Base-by-base conservation (phyloP, 2,797 vertebrate genomes). In the Carapus acus region DNA sequence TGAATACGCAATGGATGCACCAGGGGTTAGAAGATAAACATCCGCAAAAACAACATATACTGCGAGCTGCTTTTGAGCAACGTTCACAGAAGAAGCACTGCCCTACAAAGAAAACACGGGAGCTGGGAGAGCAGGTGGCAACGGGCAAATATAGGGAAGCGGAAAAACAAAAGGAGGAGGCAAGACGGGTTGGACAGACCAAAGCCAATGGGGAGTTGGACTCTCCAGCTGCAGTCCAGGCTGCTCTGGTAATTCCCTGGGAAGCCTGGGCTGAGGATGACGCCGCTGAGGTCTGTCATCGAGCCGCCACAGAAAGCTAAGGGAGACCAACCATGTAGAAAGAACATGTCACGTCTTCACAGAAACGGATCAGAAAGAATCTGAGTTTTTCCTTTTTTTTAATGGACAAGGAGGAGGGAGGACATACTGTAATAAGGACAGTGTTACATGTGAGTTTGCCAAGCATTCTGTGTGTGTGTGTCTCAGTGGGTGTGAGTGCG, bases 241-340 rank as follows among this genome's bases (percentile, higher is more conserved):
- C 92, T 95, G 82, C 94, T 98, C 51, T 93, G 95, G 72, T 98
- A 98, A 83, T 97, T 98, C 73, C 95, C 95, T 67, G 95, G 94
- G 77, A 94, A 98, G 1, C 94, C 95, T 6, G 95, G 95, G 72
- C 95, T 98, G 63, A 98, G 91, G 51, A 98, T 92, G 54, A 98
- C 93, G 7, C 95, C 91, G 1, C 86, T 95, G 88, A 96, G 93
- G 58, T 94, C 94, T 43, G 88, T 89, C 90, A 94, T 90, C 7
- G 88, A 79, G 59, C 95, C 91, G 22, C 95, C 95, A 67, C 95
- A 98, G 72, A 96, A 91, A 55, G 95, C 95, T 98, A 81, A 45
- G 65, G 65, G 65, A 75, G 69, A 82, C 49, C 71, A 79, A 73
- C 73, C 79, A 59, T 77, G 54, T 71, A 75, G 58, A 80, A 62